Evolutionary conservation across 2,797 vertebrate genomes (phyloP), one percentile per base, ranked within the genome.

Genomic region (Xenopus petersii): DNA sequence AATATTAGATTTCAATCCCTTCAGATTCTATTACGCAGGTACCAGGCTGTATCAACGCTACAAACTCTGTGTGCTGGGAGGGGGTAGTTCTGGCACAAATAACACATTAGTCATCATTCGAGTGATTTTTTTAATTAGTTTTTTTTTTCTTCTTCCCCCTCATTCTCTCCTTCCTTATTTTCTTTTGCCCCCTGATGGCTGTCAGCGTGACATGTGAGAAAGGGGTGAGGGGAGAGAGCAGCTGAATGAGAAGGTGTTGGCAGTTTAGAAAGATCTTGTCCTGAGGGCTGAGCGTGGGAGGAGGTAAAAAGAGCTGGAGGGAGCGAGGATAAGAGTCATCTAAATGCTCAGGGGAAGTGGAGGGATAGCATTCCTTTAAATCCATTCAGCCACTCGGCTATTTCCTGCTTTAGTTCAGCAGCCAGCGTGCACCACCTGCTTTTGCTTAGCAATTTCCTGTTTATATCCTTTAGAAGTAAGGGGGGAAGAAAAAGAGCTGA

Each of bases 381-480:
- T 84, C 82, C 86, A 85, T 85, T 89, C 86, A 88, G 85, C 83
- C 1, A 0, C 81, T 84, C 80, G 84, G 88, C 85, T 89, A 88
- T 91, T 91, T 92, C 89, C 89, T 88, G 85, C 84, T 0, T 78
- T 80, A 78, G 81, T 86, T 80, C 85, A 80, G 63, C 79, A 77
- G 82, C 80, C 81, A 73, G 64, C 70, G 17, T 17, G 67, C 79
- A 85, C 85, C 88, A 88, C 88, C 88, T 91, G 88, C 84, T 89
- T 86, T 88, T 84, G 84, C 86, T 91, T 90, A 89, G 88, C 88
- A 78, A 69, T 87, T 90, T 91, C 88, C 88, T 91, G 85, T 90
- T 91, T 87, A 86, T 13, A 0, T 55, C 83, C 73, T 42, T 63
- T 42, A 33, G 26, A 63, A 36, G 61, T 30, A 26, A 24, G 21